Percentiles rank a stretch among this genome's conserved stretches.
Evolutionary conservation across 1,140 invertebrate species (phyloP).

Genomic region (Colletes gigas): DNA sequence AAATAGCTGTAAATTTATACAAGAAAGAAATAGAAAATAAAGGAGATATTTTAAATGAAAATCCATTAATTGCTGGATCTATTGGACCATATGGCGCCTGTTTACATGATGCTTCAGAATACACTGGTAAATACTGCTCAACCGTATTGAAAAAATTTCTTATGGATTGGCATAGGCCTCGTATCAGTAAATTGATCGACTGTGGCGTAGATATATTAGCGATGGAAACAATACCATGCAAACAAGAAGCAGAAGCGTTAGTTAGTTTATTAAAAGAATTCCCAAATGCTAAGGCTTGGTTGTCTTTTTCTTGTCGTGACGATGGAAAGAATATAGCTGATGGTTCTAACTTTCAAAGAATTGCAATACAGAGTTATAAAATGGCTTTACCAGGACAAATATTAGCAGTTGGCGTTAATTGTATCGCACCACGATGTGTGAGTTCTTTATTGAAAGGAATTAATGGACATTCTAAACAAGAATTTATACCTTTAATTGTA

Average conservation of each 20-base stretch:
- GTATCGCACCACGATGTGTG: slow-evolving; percentile 86
- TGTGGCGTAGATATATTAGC: slow-evolving; percentile 92
- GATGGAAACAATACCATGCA: slow-evolving; percentile 94
- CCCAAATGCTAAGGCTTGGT: slow-evolving; percentile 88
- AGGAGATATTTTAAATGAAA: slow-evolving; percentile 57
- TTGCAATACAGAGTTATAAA: slow-evolving; percentile 85
- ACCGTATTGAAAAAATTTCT: slow-evolving; percentile 85
- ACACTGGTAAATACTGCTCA: slow-evolving; percentile 91
- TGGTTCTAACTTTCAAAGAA: slow-evolving; percentile 87
- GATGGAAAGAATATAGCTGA: slow-evolving; percentile 86
- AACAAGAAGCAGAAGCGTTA: slow-evolving; percentile 90
- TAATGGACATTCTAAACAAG: slow-evolving; percentile 62
- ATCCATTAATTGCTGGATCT: slow-evolving; percentile 89
- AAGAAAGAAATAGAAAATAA: slow-evolving; percentile 79
- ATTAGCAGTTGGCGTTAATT: slow-evolving; percentile 93
- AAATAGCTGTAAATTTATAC: slow-evolving; percentile 83
- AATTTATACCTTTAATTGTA: slow-evolving; percentile 82
- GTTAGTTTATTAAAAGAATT: slow-evolving; percentile 88
- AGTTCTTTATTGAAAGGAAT: slow-evolving; percentile 82
- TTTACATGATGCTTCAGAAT: slow-evolving; percentile 95
- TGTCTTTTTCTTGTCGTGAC: slow-evolving; percentile 90
- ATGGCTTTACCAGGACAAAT: slow-evolving; percentile 84
- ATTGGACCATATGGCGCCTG: slow-evolving; percentile 96
- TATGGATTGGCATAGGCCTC: slow-evolving; percentile 90
- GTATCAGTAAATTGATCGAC: slow-evolving; percentile 88